Percentiles rank a stretch among this genome's conserved stretches.
Conservation (phyloP, 1,140 invertebrate genomes). For the Elysia chlorotica region DNA sequence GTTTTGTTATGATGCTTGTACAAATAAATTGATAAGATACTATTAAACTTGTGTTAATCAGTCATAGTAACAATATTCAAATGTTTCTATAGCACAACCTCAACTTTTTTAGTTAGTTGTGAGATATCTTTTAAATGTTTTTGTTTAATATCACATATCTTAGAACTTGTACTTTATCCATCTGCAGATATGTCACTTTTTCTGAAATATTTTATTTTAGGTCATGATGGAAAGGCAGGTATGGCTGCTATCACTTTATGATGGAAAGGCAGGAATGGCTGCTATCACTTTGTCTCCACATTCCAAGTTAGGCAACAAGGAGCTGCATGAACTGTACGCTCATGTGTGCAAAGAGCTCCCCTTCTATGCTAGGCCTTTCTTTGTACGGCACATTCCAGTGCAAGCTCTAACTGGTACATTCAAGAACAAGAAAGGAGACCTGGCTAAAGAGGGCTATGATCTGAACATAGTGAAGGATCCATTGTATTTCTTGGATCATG, state of each 20-base stretch:
- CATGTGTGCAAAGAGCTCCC: constrained; percentile 68
- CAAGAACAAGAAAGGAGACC: constrained; percentile 51
- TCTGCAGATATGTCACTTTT: too few relatives aligned
- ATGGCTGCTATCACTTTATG: too few relatives aligned
- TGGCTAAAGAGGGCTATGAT: constrained; percentile 89
- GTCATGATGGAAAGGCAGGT: constrained; percentile 19
- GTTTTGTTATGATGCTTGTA: too few relatives aligned
- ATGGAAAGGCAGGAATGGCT: constrained; percentile 19
- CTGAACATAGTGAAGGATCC: constrained; percentile 76
- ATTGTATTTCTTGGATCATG: constrained; percentile 74
- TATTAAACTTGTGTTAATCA: too few relatives aligned
- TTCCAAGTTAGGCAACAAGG: not conserved
- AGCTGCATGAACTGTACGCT: constrained; percentile 15
- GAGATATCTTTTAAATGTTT: too few relatives aligned
- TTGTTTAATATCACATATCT: too few relatives aligned
- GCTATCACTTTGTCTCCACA: constrained; percentile 4
- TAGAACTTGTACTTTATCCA: too few relatives aligned
- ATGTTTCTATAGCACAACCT: too few relatives aligned
- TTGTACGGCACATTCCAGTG: constrained; percentile 71
- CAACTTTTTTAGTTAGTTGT: too few relatives aligned
- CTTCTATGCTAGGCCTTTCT: constrained; percentile 83
- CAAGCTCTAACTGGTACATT: constrained; percentile 44
- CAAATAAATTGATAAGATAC: too few relatives aligned
- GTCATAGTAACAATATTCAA: too few relatives aligned
- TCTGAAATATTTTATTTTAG: too few relatives aligned